phyloP scores from a whole-genome alignment of 92 coral and sea anemone species.

The Meandrina meandrites region DNA sequence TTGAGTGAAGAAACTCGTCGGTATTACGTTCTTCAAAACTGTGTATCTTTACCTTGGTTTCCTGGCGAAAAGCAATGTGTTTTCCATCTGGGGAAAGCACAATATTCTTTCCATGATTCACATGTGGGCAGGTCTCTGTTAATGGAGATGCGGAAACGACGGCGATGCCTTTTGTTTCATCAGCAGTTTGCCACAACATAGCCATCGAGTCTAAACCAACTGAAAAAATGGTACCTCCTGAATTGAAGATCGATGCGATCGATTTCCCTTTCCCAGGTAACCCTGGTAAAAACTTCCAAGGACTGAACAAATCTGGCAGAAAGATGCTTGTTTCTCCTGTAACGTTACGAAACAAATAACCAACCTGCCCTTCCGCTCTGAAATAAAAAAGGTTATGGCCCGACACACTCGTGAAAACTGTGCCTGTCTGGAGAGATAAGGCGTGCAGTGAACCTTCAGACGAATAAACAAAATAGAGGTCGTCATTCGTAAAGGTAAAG shows the following conservation, averaged over 20 bases:
- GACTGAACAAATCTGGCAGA: not conserved
- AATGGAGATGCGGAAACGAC: not conserved
- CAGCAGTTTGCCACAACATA: not conserved
- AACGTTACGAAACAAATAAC: slow-evolving; percentile 4
- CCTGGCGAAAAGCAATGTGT: not conserved
- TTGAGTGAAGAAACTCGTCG: not conserved
- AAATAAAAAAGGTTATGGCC: not conserved
- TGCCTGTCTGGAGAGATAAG: slow-evolving; percentile 13
- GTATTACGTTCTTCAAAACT: not conserved
- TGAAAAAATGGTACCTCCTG: not conserved
- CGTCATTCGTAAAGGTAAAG: slow-evolving; percentile 12
- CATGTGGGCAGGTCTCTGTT: not conserved
- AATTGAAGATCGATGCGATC: not conserved
- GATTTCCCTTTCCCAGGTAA: not conserved
- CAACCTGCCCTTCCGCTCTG: not conserved
- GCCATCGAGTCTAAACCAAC: not conserved
- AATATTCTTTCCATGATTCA: not conserved
- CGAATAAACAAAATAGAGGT: not conserved
- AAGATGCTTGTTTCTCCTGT: not conserved
- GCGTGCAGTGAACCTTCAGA: not conserved
- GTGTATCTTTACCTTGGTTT: not conserved
- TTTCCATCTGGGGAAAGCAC: too few relatives aligned
- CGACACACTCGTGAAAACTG: slow-evolving; percentile 1
- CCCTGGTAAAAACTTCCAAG: not conserved
- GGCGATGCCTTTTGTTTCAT: not conserved